phyloP scores from a whole-genome alignment of 1,140 invertebrate species.

The Bombus vancouverensis region DNA sequence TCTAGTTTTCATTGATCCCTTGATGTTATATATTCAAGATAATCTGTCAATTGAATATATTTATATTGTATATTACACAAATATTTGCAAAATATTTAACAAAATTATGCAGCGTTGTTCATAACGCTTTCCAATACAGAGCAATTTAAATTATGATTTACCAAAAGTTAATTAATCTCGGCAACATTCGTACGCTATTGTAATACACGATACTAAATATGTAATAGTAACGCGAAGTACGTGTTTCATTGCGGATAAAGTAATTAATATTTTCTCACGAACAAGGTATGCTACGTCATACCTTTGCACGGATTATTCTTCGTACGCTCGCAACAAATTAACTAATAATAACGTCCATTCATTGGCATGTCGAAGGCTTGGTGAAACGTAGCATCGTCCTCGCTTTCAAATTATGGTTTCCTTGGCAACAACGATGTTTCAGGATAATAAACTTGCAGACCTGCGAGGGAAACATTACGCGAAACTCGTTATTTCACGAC shows the following conservation, averaged over 20 bases:
- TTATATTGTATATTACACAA: neutral
- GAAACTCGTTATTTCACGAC: conserved; percentile 17
- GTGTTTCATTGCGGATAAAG: neutral
- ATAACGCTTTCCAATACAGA: neutral
- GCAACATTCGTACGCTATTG: neutral
- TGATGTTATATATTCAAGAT: neutral
- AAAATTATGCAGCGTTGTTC: neutral
- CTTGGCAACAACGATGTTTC: conserved; percentile 12
- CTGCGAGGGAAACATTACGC: neutral
- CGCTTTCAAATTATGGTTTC: conserved; percentile 42
- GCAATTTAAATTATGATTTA: neutral
- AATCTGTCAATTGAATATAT: neutral
- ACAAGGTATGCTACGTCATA: neutral
- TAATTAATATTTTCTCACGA: conserved; percentile 38
- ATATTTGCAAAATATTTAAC: neutral
- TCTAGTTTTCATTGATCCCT: neutral
- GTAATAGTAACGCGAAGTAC: neutral
- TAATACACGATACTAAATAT: neutral
- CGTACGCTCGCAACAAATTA: neutral
- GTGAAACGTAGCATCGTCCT: conserved; percentile 9
- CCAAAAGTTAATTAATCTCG: neutral
- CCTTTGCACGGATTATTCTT: neutral
- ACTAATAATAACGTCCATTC: conserved; percentile 44
- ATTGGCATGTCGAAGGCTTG: conserved; percentile 28
- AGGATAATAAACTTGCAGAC: conserved; percentile 32